These are phyloP conservation scores for Leptothorax acervorum DNA, from an alignment of 2,888 invertebrate genomes.

Conservation along the genomic window DNA sequence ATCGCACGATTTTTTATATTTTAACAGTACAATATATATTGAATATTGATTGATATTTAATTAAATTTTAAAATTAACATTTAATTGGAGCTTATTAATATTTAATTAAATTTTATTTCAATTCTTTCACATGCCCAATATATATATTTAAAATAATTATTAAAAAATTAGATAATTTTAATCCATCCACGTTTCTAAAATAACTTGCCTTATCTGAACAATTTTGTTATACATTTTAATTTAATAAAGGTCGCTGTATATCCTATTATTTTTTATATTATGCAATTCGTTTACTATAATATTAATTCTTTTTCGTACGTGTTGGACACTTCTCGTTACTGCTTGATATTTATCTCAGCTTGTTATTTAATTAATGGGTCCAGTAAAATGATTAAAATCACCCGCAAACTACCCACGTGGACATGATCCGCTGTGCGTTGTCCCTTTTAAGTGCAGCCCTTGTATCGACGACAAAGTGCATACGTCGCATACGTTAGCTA, in stretches of 20 bases:
- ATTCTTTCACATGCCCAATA: neutral
- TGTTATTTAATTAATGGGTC: slow-evolving; percentile 54
- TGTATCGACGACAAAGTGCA: slow-evolving; percentile 84
- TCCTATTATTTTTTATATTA: neutral
- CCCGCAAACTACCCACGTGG: slow-evolving; percentile 78
- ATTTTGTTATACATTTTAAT: neutral
- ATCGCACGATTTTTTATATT: neutral
- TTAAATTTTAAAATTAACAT: neutral
- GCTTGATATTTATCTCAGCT: slow-evolving; percentile 36
- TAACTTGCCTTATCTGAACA: neutral
- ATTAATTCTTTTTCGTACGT: neutral
- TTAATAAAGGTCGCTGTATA: neutral
- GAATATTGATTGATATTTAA: neutral
- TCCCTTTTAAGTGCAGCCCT: slow-evolving; percentile 80
- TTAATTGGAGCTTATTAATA: too few species aligned
- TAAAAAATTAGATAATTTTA: neutral
- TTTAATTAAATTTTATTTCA: neutral
- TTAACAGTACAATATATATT: neutral
- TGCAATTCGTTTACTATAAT: neutral
- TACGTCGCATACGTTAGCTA: slow-evolving; percentile 85
- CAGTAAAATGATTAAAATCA: slow-evolving; percentile 74
- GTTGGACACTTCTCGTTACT: slow-evolving; percentile 27
- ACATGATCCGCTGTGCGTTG: slow-evolving; percentile 70
- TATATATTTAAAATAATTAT: neutral
- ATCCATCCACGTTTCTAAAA: neutral